phyloP scores from a whole-genome alignment of 2,113 vertebrate species.

The Pelodiscus sinensis region DNA sequence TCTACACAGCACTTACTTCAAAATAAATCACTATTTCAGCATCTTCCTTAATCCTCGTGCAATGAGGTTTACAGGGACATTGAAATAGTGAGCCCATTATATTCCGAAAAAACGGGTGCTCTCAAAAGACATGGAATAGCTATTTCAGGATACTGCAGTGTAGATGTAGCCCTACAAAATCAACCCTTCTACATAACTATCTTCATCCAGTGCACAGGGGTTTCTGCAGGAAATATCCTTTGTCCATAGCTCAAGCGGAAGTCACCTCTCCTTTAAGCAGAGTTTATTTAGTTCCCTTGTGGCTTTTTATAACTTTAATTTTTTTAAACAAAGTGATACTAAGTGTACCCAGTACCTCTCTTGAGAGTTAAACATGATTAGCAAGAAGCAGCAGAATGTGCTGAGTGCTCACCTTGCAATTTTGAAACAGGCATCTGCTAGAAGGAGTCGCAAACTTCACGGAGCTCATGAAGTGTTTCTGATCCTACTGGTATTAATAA shows the following conservation, averaged over 20 bases:
- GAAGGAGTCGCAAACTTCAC: not conserved
- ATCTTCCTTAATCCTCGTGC: too few relatives aligned
- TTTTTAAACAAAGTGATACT: not conserved
- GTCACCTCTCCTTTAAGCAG: not conserved
- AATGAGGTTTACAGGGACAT: too few relatives aligned
- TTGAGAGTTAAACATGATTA: not conserved
- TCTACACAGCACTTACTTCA: too few relatives aligned
- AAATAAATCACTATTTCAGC: too few relatives aligned
- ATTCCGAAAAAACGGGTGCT: too few relatives aligned
- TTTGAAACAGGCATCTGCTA: not conserved
- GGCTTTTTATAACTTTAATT: not conserved
- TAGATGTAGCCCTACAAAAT: not conserved
- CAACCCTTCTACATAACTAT: not conserved
- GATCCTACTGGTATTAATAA: not conserved
- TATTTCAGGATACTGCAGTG: too few relatives aligned
- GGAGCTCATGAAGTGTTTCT: not conserved
- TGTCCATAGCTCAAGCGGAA: not conserved
- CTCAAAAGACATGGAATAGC: too few relatives aligned
- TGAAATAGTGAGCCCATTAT: too few relatives aligned
- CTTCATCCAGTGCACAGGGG: fast-evolving
- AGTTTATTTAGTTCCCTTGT: not conserved
- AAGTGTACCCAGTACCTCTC: not conserved
- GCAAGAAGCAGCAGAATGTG: not conserved
- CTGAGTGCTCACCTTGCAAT: not conserved
- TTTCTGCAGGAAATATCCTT: not conserved